A percentile compares a stretch with the other conserved stretches of the same genome.
Conservation (phyloP, 2,113 vertebrate genomes). For the Myiagra hebetior region DNA sequence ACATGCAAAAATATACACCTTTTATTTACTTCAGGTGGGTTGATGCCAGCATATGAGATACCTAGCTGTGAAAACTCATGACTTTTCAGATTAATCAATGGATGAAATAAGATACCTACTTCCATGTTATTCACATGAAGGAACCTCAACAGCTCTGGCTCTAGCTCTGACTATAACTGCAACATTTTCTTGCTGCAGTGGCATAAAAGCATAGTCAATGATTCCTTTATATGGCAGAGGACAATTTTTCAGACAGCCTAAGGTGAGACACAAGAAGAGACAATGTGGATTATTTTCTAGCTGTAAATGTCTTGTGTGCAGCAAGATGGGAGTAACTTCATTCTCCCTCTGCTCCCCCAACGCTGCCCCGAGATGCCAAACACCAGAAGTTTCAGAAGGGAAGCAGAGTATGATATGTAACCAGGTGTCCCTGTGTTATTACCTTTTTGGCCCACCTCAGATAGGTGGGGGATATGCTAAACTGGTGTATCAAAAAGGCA, state of each 20-base stretch:
- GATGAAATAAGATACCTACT: background rate
- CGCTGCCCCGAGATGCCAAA: background rate
- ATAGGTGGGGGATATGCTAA: background rate
- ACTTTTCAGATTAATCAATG: background rate
- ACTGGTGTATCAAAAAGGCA: background rate
- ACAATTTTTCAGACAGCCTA: background rate
- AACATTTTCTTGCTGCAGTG: background rate
- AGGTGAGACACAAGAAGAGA: background rate
- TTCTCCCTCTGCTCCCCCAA: background rate
- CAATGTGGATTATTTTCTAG: background rate
- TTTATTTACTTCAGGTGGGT: background rate
- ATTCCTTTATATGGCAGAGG: background rate
- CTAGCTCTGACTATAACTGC: background rate
- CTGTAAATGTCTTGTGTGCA: background rate
- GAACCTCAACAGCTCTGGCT: background rate
- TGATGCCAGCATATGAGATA: background rate
- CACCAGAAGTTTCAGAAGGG: background rate
- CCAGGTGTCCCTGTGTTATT: background rate
- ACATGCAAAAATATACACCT: background rate
- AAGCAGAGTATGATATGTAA: background rate
- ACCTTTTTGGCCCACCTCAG: background rate
- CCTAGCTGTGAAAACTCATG: background rate
- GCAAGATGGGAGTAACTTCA: background rate
- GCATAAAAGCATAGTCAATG: background rate
- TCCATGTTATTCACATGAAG: background rate